phyloP scores from a whole-genome alignment of 2,113 vertebrate species.

The Andinoacara biseriatus region DNA sequence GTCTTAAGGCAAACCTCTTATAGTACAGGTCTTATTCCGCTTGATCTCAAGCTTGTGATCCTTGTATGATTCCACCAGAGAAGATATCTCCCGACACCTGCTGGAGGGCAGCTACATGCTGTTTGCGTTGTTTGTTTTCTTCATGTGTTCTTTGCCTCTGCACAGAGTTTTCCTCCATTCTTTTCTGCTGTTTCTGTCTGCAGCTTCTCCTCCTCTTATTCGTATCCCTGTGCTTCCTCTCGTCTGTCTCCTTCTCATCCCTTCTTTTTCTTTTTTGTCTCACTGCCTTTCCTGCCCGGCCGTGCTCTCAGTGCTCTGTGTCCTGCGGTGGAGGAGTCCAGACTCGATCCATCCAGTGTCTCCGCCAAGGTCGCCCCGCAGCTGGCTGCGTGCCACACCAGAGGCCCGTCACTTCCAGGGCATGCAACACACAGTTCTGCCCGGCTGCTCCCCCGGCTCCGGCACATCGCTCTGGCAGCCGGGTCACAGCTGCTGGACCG shows the following conservation, averaged over 20 bases:
- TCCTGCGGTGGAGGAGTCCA: conserved; percentile 96
- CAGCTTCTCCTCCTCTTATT: conserved; percentile 15
- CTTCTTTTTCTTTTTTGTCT: conserved; percentile 4
- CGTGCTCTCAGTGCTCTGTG: conserved; percentile 88
- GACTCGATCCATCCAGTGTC: conserved; percentile 88
- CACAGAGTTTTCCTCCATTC: conserved; percentile 27
- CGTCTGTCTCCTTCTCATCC: conserved; percentile 1
- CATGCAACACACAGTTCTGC: conserved; percentile 96
- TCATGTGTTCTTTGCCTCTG: conserved; percentile 55
- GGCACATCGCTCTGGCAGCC: conserved; percentile 22
- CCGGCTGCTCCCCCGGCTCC: conserved; percentile 67
- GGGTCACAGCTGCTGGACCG: conserved; percentile 40
- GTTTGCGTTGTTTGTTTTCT: conserved; percentile 62
- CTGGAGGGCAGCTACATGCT: conserved; percentile 59
- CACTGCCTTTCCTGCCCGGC: background rate
- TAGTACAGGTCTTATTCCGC: conserved; percentile 51
- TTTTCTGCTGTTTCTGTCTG: conserved; percentile 17
- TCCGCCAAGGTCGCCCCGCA: conserved; percentile 86
- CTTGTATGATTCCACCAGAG: conserved; percentile 54
- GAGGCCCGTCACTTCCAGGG: conserved; percentile 86
- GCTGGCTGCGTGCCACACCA: conserved; percentile 86
- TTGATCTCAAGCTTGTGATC: conserved; percentile 64
- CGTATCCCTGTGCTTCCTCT: conserved; percentile 12
- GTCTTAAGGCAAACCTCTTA: conserved; percentile 60
- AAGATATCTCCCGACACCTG: conserved; percentile 56